Conservation (phyloP, 2,113 vertebrate genomes). For the Ursus arctos region DNA sequence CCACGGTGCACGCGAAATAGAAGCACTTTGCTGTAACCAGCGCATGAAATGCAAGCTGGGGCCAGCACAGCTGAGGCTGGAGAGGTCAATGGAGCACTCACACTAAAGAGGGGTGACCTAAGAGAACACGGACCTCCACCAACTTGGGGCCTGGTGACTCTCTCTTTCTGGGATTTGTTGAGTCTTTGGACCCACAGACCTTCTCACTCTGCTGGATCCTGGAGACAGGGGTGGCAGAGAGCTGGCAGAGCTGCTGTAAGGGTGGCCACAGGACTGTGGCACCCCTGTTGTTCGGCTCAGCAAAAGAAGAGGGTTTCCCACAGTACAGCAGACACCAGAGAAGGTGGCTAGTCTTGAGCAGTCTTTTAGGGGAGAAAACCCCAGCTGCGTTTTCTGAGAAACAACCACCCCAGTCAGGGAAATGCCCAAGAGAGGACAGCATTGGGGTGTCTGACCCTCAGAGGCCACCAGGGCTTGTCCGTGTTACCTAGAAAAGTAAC, state of each 20-base stretch:
- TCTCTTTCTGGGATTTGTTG: background rate
- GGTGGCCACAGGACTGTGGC: fast-evolving
- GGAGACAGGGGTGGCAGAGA: background rate
- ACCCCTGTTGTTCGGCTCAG: background rate
- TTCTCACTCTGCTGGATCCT: background rate
- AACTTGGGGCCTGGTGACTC: background rate
- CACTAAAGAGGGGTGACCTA: fast-evolving
- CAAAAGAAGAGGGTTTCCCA: background rate
- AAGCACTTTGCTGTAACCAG: background rate
- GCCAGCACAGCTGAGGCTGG: background rate
- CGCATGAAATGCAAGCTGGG: background rate
- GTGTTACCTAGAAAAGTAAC: background rate
- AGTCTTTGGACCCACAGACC: background rate
- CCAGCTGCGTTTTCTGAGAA: background rate
- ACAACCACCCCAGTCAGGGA: background rate
- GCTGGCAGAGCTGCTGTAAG: background rate
- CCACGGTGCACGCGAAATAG: background rate
- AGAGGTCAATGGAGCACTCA: background rate
- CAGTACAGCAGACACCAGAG: background rate
- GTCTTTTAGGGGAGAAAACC: background rate
- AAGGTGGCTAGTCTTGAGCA: background rate
- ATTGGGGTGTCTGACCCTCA: background rate
- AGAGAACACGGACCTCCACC: background rate
- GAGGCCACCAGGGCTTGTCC: background rate
- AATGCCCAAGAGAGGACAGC: background rate